Conservation (phyloP, 2,888 invertebrate genomes). For the Lasioglossum oenotherae region DNA sequence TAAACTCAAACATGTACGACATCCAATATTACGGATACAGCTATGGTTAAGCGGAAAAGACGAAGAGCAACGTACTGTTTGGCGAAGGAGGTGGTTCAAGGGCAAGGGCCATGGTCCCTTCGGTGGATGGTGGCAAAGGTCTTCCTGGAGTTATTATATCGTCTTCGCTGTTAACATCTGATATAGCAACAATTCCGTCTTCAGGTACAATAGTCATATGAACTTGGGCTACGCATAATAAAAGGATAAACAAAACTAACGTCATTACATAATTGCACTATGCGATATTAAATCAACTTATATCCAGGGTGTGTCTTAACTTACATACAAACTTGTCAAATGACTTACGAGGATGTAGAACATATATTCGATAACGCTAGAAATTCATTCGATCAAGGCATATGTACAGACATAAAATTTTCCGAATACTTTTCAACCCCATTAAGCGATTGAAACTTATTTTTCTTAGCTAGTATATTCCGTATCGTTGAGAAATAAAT, state of each 20-base stretch:
- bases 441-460: not conserved
- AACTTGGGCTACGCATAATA: slow-evolving; percentile 75
- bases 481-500: not conserved
- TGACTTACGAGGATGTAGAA: not conserved
- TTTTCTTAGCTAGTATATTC: not conserved
- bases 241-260: slow-evolving; percentile 30
- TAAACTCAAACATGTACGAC: not conserved
- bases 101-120: slow-evolving; percentile 78
- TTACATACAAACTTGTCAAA: not conserved
- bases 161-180: slow-evolving; percentile 75
- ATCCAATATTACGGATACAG: slow-evolving; percentile 18
- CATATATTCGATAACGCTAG: not conserved
- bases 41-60: slow-evolving; percentile 33
- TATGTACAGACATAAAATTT: not conserved
- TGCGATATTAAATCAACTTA: slow-evolving; percentile 12
- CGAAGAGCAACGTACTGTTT: slow-evolving; percentile 74
- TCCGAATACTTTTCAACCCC: not conserved
- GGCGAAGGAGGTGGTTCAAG: slow-evolving; percentile 77
- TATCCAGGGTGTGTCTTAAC: not conserved
- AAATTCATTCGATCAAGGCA: not conserved
- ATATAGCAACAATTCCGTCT: slow-evolving; percentile 79
- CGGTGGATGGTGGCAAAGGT: slow-evolving; percentile 77
- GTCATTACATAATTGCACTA: slow-evolving; percentile 7
- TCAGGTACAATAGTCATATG: slow-evolving; percentile 79
- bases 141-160: slow-evolving; percentile 76